phyloP scores from a whole-genome alignment of 2,797 vertebrate species.

The Sebastiscus albofasciatus region DNA sequence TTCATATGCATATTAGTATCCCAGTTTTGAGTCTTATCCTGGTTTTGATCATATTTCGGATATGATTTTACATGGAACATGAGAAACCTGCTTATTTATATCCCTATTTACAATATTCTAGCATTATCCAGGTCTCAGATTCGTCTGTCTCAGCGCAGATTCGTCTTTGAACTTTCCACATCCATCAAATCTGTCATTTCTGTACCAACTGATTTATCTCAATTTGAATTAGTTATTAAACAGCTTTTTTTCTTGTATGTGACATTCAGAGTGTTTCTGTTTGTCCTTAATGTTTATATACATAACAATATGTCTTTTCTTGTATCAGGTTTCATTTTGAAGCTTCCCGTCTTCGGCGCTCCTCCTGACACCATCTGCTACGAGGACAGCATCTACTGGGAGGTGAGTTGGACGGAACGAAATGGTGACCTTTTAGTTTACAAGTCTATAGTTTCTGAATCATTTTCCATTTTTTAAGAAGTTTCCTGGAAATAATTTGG shows the following conservation, averaged over 20 bases:
- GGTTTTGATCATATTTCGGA: too few relatives aligned
- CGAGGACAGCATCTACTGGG: slow-evolving; percentile 86
- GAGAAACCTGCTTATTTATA: too few relatives aligned
- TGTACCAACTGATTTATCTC: not conserved
- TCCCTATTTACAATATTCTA: too few relatives aligned
- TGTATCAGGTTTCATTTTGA: slow-evolving; percentile 86
- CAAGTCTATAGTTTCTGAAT: too few relatives aligned
- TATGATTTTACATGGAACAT: too few relatives aligned
- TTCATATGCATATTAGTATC: too few relatives aligned
- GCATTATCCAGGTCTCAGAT: too few relatives aligned
- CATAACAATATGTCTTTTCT: not conserved
- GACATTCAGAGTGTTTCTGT: too few relatives aligned
- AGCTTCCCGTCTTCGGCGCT: slow-evolving; percentile 77
- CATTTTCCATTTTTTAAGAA: not conserved
- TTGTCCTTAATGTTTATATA: too few relatives aligned
- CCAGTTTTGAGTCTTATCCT: too few relatives aligned
- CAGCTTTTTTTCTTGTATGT: too few relatives aligned
- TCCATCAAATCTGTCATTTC: not conserved
- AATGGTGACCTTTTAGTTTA: not conserved
- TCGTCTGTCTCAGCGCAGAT: not conserved
- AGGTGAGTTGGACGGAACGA: slow-evolving; percentile 79
- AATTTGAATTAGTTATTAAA: too few relatives aligned
- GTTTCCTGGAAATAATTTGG: not conserved
- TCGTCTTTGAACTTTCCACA: not conserved
- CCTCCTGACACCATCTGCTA: slow-evolving; percentile 78